phyloP scores from a whole-genome alignment of 1,140 invertebrate genomes.

The Penaeus chinensis region DNA sequence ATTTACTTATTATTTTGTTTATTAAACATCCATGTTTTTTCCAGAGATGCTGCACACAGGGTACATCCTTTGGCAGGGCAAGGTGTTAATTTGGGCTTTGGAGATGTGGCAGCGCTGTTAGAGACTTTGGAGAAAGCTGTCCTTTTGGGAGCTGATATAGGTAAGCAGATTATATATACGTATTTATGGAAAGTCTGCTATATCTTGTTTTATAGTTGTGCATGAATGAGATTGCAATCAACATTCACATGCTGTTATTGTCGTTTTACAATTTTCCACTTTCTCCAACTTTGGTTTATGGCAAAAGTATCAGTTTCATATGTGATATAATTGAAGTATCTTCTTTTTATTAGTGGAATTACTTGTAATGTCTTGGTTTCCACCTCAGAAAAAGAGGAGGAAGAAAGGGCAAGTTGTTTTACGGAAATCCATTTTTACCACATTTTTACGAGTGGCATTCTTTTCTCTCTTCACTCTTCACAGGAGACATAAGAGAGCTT shows the following conservation, averaged over 20 bases:
- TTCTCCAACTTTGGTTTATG: too few relatives aligned
- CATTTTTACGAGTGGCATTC: neutral
- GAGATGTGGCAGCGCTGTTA: conserved; percentile 84
- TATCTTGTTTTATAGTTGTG: too few relatives aligned
- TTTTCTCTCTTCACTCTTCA: neutral
- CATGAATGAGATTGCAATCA: too few relatives aligned
- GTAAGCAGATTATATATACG: conserved; percentile 65
- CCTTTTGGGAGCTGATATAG: conserved; percentile 79
- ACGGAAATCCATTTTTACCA: neutral
- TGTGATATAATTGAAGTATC: too few relatives aligned
- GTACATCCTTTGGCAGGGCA: conserved; percentile 97
- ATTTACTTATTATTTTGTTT: neutral
- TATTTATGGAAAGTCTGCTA: too few relatives aligned
- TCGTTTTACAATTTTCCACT: too few relatives aligned
- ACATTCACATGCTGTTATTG: too few relatives aligned
- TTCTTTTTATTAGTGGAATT: too few relatives aligned
- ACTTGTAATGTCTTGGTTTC: too few relatives aligned
- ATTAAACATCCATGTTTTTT: conserved; percentile 61
- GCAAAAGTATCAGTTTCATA: too few relatives aligned
- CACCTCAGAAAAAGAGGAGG: too few relatives aligned
- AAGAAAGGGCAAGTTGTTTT: too few relatives aligned
- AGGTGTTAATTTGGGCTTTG: conserved; percentile 97
- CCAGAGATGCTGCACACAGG: conserved; percentile 93
- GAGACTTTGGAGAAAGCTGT: conserved; percentile 78
- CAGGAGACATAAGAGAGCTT: conserved; percentile 68